These are phyloP conservation scores for Microtus montanus DNA, from an alignment of 2,113 vertebrate genomes.

Conservation along the genomic window DNA sequence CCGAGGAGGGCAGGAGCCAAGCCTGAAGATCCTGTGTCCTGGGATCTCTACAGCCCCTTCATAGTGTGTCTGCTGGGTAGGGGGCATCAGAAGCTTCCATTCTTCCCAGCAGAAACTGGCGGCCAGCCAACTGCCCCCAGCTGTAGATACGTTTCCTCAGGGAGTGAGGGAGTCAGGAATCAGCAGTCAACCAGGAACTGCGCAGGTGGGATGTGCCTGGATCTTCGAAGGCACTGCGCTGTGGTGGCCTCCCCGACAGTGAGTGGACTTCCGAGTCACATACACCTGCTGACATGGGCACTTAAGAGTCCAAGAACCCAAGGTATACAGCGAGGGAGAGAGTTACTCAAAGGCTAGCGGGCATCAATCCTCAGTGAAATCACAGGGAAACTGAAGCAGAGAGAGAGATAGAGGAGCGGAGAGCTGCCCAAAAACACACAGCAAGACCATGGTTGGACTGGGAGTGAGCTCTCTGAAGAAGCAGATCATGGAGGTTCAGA, in stretches of 20 bases:
- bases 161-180: slow-evolving; percentile 17
- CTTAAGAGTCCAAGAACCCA: not conserved
- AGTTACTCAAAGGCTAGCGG: not conserved
- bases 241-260: not conserved
- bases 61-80: not conserved
- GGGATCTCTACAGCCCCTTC: not conserved
- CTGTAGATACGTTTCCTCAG: slow-evolving; percentile 38
- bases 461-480: not conserved
- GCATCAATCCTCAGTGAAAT: not conserved
- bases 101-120: not conserved
- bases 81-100: not conserved
- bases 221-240: not conserved
- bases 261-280: not conserved
- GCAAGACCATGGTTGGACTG: not conserved
- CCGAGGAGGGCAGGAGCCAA: not conserved
- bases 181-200: not conserved
- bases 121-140: not conserved
- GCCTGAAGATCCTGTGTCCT: not conserved
- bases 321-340: not conserved
- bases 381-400: not conserved
- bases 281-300: not conserved
- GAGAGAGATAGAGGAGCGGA: not conserved
- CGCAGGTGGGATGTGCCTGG: not conserved
- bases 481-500: not conserved
- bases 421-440: not conserved